These are phyloP conservation scores for Ophthalmolycus amberensis DNA, from an alignment of 2,113 vertebrate species.

Conservation along the genomic window DNA sequence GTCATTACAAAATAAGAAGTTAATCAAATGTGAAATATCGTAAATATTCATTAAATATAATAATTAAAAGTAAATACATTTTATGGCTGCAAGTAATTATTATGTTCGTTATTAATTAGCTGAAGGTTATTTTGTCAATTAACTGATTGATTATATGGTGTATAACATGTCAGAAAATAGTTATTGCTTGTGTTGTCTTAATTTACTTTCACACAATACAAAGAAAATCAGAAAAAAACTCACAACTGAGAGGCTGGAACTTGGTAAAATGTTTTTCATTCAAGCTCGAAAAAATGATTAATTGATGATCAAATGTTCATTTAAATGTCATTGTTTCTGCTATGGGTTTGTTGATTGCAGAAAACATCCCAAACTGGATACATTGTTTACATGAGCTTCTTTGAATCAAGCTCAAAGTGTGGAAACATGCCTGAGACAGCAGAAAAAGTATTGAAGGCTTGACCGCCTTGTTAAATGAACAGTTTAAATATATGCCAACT, in stretches of 20 bases:
- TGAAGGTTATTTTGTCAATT: background rate
- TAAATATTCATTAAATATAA: background rate
- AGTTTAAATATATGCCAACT: constrained; percentile 53
- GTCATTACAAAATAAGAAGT: background rate
- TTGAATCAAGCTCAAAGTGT: constrained; percentile 61
- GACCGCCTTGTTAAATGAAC: constrained; percentile 61
- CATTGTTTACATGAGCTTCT: constrained; percentile 34
- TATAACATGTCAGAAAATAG: background rate
- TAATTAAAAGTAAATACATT: background rate
- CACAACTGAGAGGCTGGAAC: background rate
- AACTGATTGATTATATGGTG: background rate
- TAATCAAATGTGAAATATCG: background rate
- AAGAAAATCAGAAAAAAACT: constrained; percentile 2
- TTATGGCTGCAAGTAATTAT: background rate
- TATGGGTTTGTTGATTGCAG: background rate
- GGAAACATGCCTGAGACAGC: constrained; percentile 67
- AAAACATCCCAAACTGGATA: background rate
- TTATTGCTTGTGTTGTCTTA: background rate
- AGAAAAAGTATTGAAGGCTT: constrained; percentile 58
- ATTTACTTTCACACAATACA: background rate
- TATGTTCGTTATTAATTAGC: background rate
- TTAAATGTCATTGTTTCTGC: background rate
- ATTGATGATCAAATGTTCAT: background rate
- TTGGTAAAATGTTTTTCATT: background rate
- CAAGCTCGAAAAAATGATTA: background rate